Evolutionary conservation across 2,113 vertebrate species (phyloP).

Genomic region (Neodon shergylaensis): DNA sequence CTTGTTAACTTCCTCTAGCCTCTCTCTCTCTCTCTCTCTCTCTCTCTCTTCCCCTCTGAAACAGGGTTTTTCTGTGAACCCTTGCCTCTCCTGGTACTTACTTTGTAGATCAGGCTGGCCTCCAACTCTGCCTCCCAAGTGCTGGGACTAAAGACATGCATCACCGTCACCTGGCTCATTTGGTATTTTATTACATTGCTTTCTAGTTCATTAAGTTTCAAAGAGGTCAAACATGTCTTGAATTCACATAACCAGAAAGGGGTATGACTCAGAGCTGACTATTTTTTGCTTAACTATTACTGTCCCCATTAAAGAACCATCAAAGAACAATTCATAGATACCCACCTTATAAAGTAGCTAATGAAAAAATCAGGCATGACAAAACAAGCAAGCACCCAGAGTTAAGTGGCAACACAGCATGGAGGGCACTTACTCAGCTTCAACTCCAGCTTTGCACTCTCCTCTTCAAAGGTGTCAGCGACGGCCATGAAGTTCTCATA

Average conservation of each 20-base stretch:
- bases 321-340: neutral
- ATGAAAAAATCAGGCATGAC: neutral
- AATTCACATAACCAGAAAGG: neutral
- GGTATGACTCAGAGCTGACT: neutral
- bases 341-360: neutral
- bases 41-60: no score
- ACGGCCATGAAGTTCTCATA: constrained; percentile 95
- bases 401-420: neutral
- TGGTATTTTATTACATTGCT: neutral
- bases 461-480: constrained; percentile 91
- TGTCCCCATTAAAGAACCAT: neutral
- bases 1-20: neutral
- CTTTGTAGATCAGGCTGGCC: neutral
- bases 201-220: neutral
- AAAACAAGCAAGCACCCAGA: neutral
- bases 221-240: neutral
- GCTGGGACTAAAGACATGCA: neutral
- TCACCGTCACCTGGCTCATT: no score
- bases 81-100: neutral
- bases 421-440: constrained; percentile 90
- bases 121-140: neutral
- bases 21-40: no score
- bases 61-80: neutral
- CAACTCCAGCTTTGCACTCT: constrained; percentile 87
- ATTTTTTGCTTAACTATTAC: neutral